Conservation (phyloP, 53 echinoderm and acorn worm species). For the Zoroaster sp. region DNA sequence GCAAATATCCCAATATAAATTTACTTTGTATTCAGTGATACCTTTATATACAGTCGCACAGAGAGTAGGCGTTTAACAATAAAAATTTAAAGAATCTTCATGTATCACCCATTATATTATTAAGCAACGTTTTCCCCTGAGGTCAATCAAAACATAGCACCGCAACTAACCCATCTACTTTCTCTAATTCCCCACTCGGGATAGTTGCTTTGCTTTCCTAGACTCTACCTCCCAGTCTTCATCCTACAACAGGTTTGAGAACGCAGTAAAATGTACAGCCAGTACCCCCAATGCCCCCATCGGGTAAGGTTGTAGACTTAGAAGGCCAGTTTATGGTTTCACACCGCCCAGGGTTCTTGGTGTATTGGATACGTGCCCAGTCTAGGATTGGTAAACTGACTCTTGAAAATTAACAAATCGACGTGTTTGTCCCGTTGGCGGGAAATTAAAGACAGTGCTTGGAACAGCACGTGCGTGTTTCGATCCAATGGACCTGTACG, state of each 20-base stretch:
- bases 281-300: neutral
- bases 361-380: constrained; percentile 60
- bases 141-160: constrained; percentile 57
- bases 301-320: neutral
- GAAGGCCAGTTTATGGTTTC: constrained; percentile 35
- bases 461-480: constrained; percentile 51
- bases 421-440: constrained; percentile 56
- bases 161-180: constrained; percentile 51
- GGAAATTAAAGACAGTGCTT: constrained; percentile 45
- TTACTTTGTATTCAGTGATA: neutral
- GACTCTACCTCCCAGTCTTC: constrained; percentile 4
- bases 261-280: neutral
- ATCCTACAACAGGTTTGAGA: neutral
- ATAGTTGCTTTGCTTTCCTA: constrained; percentile 19
- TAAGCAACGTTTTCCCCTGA: constrained; percentile 42
- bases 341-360: constrained; percentile 51
- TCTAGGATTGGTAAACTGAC: constrained; percentile 57
- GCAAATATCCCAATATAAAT: too few species aligned
- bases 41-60: neutral
- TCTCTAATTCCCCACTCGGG: constrained; percentile 54
- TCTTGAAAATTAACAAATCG: constrained; percentile 59
- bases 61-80: neutral
- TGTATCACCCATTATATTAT: constrained; percentile 41
- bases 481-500: constrained; percentile 16
- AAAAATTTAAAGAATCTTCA: neutral